These are phyloP conservation scores for Diplazon laetatorius DNA, from an alignment of 2,888 invertebrate genomes.

Conservation along the genomic window DNA sequence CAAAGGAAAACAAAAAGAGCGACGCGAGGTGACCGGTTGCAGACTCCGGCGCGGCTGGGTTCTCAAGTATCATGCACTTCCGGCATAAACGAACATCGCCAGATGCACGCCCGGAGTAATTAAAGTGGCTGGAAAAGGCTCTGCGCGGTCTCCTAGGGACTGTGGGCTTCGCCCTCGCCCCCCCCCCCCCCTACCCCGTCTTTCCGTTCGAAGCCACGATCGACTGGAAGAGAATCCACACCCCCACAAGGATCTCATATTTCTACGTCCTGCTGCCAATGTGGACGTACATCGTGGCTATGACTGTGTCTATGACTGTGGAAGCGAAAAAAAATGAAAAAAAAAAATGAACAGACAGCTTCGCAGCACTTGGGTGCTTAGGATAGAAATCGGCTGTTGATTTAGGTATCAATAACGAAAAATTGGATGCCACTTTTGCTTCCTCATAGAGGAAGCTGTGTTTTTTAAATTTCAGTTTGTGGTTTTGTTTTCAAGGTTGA, in stretches of 20 bases:
- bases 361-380: slow-evolving; percentile 2
- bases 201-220: slow-evolving; percentile 56
- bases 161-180: slow-evolving; percentile 42
- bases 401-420: background rate
- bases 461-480: no score
- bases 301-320: background rate
- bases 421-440: no score
- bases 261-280: slow-evolving; percentile 43
- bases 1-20: slow-evolving; percentile 21
- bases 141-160: slow-evolving; percentile 41
- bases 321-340: background rate
- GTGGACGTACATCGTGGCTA: no score
- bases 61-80: slow-evolving; percentile 54
- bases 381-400: background rate
- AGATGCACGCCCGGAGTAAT: slow-evolving; percentile 68
- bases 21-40: slow-evolving; percentile 24
- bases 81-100: slow-evolving; percentile 49
- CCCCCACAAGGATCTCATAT: slow-evolving; percentile 56
- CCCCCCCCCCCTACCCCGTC: slow-evolving; percentile 12
- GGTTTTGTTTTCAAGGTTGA: no score
- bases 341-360: background rate
- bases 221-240: slow-evolving; percentile 29
- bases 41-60: slow-evolving; percentile 43
- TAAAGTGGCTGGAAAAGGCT: slow-evolving; percentile 67
- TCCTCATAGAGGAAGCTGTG: no score